phyloP scores from a whole-genome alignment of 2,888 invertebrate species.

The Polymixis lichenea region DNA sequence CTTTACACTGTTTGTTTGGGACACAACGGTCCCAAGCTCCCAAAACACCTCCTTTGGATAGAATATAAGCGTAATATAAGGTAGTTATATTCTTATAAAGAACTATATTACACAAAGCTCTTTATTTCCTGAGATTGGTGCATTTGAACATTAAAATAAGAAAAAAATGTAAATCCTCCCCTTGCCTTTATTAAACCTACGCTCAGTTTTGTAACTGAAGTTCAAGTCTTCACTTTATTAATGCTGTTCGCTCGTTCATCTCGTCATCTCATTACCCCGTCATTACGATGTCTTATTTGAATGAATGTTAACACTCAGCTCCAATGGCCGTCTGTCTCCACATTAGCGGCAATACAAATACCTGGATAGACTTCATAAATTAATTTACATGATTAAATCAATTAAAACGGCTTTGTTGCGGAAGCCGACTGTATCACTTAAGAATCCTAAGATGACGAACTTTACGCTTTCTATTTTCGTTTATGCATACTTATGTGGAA shows the following conservation, averaged over 20 bases:
- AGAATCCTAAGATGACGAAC: slow-evolving; percentile 13
- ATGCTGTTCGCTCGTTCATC: slow-evolving; percentile 13
- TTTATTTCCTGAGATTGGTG: slow-evolving; percentile 23
- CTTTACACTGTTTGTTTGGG: slow-evolving; percentile 58
- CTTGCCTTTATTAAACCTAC: slow-evolving; percentile 22
- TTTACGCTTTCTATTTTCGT: slow-evolving; percentile 41
- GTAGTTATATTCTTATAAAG: slow-evolving; percentile 8
- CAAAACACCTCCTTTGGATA: slow-evolving; percentile 23
- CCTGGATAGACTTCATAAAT: slow-evolving; percentile 58
- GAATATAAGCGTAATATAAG: slow-evolving; percentile 22
- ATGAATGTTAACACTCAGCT: slow-evolving; percentile 29
- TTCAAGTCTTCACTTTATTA: slow-evolving; percentile 24
- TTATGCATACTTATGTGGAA: slow-evolving; percentile 11
- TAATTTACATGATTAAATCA: slow-evolving; percentile 67
- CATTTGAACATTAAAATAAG: slow-evolving; percentile 22
- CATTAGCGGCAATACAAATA: slow-evolving; percentile 60
- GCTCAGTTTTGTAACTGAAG: slow-evolving; percentile 14
- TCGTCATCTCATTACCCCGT: slow-evolving; percentile 9
- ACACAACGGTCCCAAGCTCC: slow-evolving; percentile 45
- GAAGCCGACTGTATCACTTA: slow-evolving; percentile 28
- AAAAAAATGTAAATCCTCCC: slow-evolving; percentile 36
- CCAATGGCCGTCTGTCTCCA: slow-evolving; percentile 56
- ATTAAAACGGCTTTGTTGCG: slow-evolving; percentile 52
- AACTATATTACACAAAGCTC: slow-evolving; percentile 16
- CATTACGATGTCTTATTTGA: slow-evolving; percentile 29